A percentile compares a stretch with the other conserved stretches of the same genome.
Evolutionary conservation across 1,140 invertebrate species (phyloP).

Genomic region (Neodiprion fabricii): DNA sequence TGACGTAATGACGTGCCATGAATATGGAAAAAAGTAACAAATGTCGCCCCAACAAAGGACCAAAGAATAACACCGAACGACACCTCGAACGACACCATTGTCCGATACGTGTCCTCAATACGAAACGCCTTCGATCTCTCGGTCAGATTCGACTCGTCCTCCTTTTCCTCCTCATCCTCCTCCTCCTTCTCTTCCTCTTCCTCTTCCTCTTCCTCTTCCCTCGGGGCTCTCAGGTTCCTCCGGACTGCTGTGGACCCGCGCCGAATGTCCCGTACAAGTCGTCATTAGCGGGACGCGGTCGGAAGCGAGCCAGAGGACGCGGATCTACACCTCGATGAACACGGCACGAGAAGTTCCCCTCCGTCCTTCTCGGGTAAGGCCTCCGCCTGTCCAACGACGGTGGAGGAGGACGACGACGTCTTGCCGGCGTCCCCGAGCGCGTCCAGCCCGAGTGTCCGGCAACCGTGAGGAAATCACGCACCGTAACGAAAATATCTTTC

Average conservation of each 20-base stretch:
- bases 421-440: background rate
- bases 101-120: constrained; percentile 7
- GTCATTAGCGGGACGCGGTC: background rate
- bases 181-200: constrained; percentile 13
- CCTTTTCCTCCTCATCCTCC: constrained; percentile 19
- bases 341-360: constrained; percentile 1
- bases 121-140: constrained; percentile 6
- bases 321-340: constrained; percentile 6
- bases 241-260: background rate
- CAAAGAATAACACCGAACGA: constrained; percentile 5
- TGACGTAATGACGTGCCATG: constrained; percentile 8
- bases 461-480: constrained; percentile 4
- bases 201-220: background rate
- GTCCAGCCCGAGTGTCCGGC: background rate
- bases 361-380: background rate
- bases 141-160: constrained; percentile 15
- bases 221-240: background rate
- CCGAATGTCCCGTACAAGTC: background rate
- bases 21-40: constrained; percentile 15
- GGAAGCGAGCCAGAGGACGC: background rate
- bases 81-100: background rate
- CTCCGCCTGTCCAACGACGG: background rate
- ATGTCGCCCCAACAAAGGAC: constrained; percentile 1
- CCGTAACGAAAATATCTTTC: background rate
- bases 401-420: no score